A percentile compares a stretch with the other conserved stretches of the same genome.
Evolutionary conservation across 2,113 vertebrate species (phyloP).

Genomic region (Muntiacus reevesi): DNA sequence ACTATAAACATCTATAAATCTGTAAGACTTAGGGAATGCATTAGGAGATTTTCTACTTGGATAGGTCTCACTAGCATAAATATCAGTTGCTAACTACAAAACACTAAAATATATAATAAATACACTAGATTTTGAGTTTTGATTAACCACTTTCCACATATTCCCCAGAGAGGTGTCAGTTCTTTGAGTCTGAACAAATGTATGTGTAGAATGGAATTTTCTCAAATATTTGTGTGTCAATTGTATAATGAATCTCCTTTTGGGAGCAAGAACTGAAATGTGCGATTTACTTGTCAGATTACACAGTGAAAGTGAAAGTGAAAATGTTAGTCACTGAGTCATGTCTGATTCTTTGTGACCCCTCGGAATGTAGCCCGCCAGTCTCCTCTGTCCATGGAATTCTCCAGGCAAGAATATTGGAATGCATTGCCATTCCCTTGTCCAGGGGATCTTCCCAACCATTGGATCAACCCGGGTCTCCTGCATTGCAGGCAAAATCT

Average conservation of each 20-base stretch:
- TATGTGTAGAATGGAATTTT: not conserved
- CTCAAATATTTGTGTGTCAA: not conserved
- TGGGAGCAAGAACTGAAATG: not conserved
- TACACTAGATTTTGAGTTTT: not conserved
- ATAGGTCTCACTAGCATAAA: not conserved
- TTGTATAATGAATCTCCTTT: not conserved
- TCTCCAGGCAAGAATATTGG: not conserved
- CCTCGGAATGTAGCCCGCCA: not conserved
- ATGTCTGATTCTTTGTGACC: not conserved
- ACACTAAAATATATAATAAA: not conserved
- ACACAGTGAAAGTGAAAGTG: not conserved
- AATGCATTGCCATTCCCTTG: not conserved
- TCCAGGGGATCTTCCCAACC: not conserved
- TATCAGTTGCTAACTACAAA: not conserved
- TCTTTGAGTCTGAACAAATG: not conserved
- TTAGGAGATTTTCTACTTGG: not conserved
- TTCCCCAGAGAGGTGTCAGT: not conserved
- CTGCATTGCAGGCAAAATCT: not conserved
- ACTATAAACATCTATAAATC: not conserved
- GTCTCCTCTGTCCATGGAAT: not conserved
- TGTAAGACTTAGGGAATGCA: not conserved
- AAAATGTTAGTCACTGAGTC: not conserved
- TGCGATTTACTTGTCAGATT: not conserved
- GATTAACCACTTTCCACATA: not conserved
- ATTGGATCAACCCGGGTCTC: accelerated